phyloP scores from a whole-genome alignment of 2,888 invertebrate genomes.

The Podabrus alpinus region DNA sequence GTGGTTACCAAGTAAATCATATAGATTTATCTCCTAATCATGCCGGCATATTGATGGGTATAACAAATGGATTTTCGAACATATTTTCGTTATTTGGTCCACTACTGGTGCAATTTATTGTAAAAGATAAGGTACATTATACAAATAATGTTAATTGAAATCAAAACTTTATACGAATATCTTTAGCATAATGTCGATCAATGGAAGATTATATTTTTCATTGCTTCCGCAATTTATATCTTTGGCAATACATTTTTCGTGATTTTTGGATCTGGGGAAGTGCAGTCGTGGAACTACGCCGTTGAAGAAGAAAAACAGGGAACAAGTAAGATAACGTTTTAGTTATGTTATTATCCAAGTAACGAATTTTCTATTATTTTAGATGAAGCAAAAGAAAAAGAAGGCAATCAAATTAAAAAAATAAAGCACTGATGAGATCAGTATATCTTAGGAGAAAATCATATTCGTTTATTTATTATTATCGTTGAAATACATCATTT shows the following conservation, averaged over 20 bases:
- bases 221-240: slow-evolving; percentile 72
- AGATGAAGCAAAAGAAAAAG: not conserved
- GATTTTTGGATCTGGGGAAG: slow-evolving; percentile 67
- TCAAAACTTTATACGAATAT: not conserved
- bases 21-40: slow-evolving; percentile 81
- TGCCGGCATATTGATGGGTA: slow-evolving; percentile 79
- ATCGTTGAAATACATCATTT: not conserved
- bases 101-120: slow-evolving; percentile 67
- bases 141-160: not conserved
- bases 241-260: slow-evolving; percentile 71
- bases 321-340: not conserved
- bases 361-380: not conserved
- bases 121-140: slow-evolving; percentile 65
- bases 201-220: slow-evolving; percentile 78
- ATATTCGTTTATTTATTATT: not conserved
- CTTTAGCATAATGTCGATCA: slow-evolving; percentile 65
- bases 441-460: not conserved
- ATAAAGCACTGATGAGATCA: not conserved
- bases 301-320: not conserved
- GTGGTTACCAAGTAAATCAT: slow-evolving; percentile 75
- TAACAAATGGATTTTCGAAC: slow-evolving; percentile 75
- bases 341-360: not conserved
- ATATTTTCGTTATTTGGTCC: slow-evolving; percentile 77
- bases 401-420: not conserved
- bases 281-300: slow-evolving; percentile 69